These are phyloP conservation scores for Anastrepha obliqua DNA, from an alignment of 1,140 invertebrate genomes.

Conservation along the genomic window DNA sequence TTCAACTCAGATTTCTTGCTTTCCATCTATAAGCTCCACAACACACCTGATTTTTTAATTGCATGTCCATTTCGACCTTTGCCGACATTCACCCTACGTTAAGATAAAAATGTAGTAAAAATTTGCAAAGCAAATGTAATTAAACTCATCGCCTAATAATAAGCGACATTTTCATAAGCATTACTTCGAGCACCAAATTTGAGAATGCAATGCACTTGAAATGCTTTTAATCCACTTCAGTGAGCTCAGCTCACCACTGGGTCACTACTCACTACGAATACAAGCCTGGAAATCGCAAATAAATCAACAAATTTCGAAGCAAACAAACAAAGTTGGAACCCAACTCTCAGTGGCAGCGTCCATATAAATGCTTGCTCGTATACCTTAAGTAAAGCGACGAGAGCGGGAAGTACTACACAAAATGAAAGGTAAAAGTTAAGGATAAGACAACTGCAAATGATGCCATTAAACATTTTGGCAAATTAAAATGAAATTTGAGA, in stretches of 20 bases:
- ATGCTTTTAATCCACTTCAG: not conserved
- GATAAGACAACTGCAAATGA: slow-evolving; percentile 32
- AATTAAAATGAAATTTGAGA: slow-evolving; percentile 44
- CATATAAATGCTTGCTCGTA: not conserved
- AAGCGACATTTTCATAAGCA: too few relatives aligned
- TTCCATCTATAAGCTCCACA: too few relatives aligned
- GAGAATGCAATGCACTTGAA: not conserved
- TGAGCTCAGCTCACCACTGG: not conserved
- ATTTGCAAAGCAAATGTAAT: too few relatives aligned
- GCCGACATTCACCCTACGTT: too few relatives aligned
- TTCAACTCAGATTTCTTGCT: too few relatives aligned
- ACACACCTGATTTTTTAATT: too few relatives aligned
- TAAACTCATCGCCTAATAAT: too few relatives aligned
- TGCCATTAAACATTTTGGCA: slow-evolving; percentile 15
- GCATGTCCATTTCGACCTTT: too few relatives aligned
- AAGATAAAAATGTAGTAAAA: too few relatives aligned
- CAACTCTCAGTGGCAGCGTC: not conserved
- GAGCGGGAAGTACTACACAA: not conserved
- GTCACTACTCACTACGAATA: not conserved
- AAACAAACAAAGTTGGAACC: slow-evolving; percentile 20
- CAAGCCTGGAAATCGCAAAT: not conserved
- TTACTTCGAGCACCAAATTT: too few relatives aligned
- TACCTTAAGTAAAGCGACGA: not conserved
- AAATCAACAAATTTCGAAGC: slow-evolving; percentile 10
- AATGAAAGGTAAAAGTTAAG: not conserved